A percentile compares a stretch with the other conserved stretches of the same genome.
Evolutionary conservation across 2,113 vertebrate genomes (phyloP).

Genomic region (Anguilla rostrata): DNA sequence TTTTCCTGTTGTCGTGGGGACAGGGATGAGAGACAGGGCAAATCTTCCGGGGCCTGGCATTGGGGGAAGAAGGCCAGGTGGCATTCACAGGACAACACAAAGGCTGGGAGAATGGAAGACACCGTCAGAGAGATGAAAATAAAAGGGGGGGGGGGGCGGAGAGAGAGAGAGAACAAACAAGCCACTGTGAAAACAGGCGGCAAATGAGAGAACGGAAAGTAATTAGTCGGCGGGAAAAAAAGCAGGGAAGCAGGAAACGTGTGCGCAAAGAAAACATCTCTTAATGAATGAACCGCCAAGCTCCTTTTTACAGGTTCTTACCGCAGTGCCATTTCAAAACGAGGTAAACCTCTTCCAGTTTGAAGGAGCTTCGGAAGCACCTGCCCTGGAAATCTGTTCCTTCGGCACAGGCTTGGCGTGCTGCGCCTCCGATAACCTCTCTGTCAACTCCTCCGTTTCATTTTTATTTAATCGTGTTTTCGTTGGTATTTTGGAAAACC

Average conservation of each 20-base stretch:
- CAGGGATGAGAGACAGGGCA: neutral
- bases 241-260: neutral
- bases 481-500: neutral
- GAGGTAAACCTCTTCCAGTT: neutral
- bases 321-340: neutral
- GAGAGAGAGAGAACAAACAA: constrained; percentile 11
- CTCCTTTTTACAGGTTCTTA: neutral
- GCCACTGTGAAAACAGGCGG: neutral
- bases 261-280: neutral
- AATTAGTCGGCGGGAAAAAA: neutral
- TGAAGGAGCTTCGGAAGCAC: neutral
- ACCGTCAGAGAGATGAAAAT: constrained; percentile 7
- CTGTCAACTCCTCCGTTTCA: neutral
- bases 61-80: no score
- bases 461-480: neutral
- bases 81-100: neutral
- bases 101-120: neutral
- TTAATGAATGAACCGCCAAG: neutral
- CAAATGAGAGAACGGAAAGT: neutral
- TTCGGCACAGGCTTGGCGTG: no score
- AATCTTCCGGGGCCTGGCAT: no score
- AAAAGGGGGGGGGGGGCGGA: neutral
- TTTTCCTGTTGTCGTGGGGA: no score
- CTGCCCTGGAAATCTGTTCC: neutral
- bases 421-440: neutral